phyloP scores from a whole-genome alignment of 2,888 invertebrate genomes.

The Tanaodytes sp. region DNA sequence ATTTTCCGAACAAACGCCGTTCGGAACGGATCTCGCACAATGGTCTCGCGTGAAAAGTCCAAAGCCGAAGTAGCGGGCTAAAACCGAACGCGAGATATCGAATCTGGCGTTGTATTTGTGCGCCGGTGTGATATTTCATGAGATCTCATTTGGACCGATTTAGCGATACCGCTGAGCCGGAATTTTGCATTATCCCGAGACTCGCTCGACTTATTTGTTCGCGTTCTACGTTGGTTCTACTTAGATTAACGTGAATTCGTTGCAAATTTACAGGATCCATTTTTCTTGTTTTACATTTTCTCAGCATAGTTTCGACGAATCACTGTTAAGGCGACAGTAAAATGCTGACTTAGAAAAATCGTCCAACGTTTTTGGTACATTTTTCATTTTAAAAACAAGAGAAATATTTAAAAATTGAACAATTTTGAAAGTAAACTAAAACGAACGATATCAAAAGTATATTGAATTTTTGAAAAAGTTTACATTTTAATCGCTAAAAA shows the following conservation, averaged over 20 bases:
- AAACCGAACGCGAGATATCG: conserved; percentile 43
- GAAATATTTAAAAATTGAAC: no score
- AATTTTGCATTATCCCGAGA: conserved; percentile 41
- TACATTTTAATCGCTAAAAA: no score
- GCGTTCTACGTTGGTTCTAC: conserved; percentile 8
- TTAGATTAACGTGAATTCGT: not conserved
- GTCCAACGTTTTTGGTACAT: no score
- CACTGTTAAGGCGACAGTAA: not conserved
- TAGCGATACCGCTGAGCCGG: conserved; percentile 42
- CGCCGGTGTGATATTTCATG: conserved; percentile 40
- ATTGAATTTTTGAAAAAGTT: no score
- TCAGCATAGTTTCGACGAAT: conserved; percentile 3
- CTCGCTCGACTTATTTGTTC: conserved; percentile 38
- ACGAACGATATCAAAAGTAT: no score
- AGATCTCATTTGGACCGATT: conserved; percentile 45
- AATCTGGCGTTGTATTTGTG: conserved; percentile 39
- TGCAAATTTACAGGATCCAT: no score
- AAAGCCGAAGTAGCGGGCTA: conserved; percentile 39
- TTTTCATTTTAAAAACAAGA: no score
- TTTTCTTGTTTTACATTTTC: no score
- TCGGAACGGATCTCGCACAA: conserved; percentile 7
- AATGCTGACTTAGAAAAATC: not conserved
- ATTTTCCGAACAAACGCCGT: conserved; percentile 18
- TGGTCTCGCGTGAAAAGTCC: conserved; percentile 18
- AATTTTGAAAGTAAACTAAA: no score